These are phyloP conservation scores for Parazoanthus darwini DNA, from an alignment of 92 coral and sea anemone species.

Conservation along the genomic window DNA sequence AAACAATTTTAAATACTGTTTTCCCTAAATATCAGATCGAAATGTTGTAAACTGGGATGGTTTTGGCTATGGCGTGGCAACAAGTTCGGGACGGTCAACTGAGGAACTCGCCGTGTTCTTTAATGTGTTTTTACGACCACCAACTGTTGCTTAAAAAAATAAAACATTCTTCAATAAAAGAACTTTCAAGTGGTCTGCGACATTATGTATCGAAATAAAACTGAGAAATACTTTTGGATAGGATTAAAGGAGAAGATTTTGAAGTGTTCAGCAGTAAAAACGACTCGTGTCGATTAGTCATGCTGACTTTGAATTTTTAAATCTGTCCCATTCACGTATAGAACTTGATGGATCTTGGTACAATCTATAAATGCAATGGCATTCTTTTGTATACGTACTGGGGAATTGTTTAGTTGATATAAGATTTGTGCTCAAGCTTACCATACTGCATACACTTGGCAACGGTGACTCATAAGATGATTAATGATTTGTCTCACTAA, in stretches of 20 bases:
- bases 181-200: too few relatives aligned
- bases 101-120: too few relatives aligned
- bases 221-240: background rate
- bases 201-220: background rate
- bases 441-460: background rate
- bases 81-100: too few relatives aligned
- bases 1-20: too few relatives aligned
- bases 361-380: background rate
- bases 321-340: background rate
- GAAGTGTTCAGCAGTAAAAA: background rate
- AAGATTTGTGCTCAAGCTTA: background rate
- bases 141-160: too few relatives aligned
- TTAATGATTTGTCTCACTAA: background rate
- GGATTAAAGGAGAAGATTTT: too few relatives aligned
- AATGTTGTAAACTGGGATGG: too few relatives aligned
- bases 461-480: background rate
- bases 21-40: too few relatives aligned
- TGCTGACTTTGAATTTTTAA: background rate
- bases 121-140: too few relatives aligned
- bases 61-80: too few relatives aligned
- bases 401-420: background rate
- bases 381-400: background rate
- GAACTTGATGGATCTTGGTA: background rate
- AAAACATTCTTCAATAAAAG: too few relatives aligned
- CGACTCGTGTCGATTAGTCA: background rate